Evolutionary conservation across 2,113 vertebrate species (phyloP).

Genomic region (Saimiri boliviensis): DNA sequence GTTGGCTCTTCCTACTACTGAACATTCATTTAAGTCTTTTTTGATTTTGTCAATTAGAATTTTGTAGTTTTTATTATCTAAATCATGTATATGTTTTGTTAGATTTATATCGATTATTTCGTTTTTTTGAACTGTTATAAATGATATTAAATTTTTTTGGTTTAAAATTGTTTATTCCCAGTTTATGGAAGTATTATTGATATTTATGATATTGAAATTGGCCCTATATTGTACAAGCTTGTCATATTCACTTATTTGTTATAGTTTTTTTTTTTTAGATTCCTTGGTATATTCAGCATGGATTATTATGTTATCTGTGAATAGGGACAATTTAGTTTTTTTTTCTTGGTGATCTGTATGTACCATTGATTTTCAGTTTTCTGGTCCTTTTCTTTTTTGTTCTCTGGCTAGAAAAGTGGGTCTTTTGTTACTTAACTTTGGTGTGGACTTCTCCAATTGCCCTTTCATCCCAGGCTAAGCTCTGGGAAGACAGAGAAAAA

Average conservation of each 20-base stretch:
- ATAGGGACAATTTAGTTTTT: neutral
- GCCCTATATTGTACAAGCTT: neutral
- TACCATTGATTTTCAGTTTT: neutral
- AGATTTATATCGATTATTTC: neutral
- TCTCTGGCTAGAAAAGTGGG: neutral
- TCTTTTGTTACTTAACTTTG: neutral
- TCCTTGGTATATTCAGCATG: neutral
- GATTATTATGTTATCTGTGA: neutral
- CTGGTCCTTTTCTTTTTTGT: neutral
- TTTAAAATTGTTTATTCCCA: neutral
- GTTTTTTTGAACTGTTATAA: neutral
- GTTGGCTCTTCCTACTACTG: neutral
- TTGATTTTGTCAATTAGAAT: slow-evolving; percentile 15
- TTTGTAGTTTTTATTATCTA: neutral
- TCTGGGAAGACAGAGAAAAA: neutral
- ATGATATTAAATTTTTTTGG: neutral
- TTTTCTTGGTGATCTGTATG: neutral
- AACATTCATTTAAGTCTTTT: neutral
- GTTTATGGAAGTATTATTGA: neutral
- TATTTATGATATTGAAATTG: neutral
- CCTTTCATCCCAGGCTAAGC: neutral
- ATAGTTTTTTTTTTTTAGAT: neutral
- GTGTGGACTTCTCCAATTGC: neutral
- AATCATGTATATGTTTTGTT: neutral
- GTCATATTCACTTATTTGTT: neutral